Percentiles rank a stretch among this genome's conserved stretches.
These are phyloP conservation scores for Matsumurasca onukii DNA, from an alignment of 1,140 invertebrate species.

Conservation along the genomic window DNA sequence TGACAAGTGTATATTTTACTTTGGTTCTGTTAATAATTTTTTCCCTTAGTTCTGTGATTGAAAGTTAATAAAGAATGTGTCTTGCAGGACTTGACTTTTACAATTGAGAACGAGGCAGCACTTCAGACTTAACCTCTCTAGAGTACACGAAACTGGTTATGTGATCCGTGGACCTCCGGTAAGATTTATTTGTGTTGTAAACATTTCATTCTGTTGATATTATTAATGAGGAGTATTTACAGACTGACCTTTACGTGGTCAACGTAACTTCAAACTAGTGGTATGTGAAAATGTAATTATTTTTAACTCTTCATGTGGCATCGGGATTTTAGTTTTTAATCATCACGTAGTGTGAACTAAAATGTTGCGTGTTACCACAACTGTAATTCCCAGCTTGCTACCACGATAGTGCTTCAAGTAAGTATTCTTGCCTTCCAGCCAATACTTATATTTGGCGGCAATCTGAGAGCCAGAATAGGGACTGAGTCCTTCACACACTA, in stretches of 20 bases:
- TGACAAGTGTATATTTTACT: too few species aligned
- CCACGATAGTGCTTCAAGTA: too few species aligned
- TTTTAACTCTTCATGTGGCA: background rate
- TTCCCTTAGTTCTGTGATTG: too few species aligned
- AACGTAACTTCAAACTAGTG: background rate
- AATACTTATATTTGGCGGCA: too few species aligned
- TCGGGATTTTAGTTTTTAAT: background rate
- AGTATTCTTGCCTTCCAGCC: too few species aligned
- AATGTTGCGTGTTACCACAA: too few species aligned
- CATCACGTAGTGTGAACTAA: too few species aligned
- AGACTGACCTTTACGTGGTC: background rate
- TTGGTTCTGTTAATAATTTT: too few species aligned
- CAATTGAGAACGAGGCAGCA: conserved; percentile 15
- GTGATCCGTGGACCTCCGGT: conserved; percentile 17
- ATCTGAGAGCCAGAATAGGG: too few species aligned
- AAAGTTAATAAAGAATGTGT: background rate
- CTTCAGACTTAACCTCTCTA: conserved; percentile 7
- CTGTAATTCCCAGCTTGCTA: too few species aligned
- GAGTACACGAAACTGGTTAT: conserved; percentile 21
- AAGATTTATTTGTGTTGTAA: background rate
- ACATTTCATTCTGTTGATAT: background rate
- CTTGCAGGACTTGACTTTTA: conserved; percentile 11
- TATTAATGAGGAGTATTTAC: background rate
- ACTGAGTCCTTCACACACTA: too few species aligned
- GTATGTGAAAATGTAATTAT: background rate